Percentiles rank a stretch among this genome's conserved stretches.
phyloP scores from a whole-genome alignment of 2,797 vertebrate species.

The Onychomys leucogaster region DNA sequence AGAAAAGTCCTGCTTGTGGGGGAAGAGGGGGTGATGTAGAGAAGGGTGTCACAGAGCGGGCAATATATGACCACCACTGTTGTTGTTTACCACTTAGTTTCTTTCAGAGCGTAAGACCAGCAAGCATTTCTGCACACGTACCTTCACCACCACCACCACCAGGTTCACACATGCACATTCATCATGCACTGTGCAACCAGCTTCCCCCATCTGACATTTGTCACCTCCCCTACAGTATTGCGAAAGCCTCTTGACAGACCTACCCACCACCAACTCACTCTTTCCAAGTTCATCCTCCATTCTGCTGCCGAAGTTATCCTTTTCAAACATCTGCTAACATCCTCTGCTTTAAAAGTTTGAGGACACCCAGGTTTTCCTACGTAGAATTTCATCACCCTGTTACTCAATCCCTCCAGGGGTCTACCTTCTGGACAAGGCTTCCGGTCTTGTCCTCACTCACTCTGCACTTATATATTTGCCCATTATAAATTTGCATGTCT shows the following conservation, averaged over 20 bases:
- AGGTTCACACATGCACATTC: background rate
- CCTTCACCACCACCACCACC: background rate
- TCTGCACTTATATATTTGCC: background rate
- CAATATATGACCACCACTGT: background rate
- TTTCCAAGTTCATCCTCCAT: slow-evolving; percentile 25
- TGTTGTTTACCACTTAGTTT: background rate
- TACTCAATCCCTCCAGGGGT: background rate
- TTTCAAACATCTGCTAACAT: slow-evolving; percentile 35
- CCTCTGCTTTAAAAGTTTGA: slow-evolving; percentile 28
- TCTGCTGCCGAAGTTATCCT: background rate
- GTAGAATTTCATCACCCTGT: background rate
- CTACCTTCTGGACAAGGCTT: background rate
- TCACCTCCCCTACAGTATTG: background rate
- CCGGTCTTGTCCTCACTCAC: background rate
- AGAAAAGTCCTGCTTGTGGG: background rate
- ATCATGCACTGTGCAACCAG: background rate
- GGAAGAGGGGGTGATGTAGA: background rate
- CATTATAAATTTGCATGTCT: background rate
- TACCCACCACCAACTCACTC: background rate
- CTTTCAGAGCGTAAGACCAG: slow-evolving; percentile 8
- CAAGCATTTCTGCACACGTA: background rate
- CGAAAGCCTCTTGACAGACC: background rate
- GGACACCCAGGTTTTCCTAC: background rate
- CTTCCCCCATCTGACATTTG: background rate
- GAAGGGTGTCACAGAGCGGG: background rate